Base-by-base conservation (phyloP, 2,113 vertebrate species). In the Chascanopsetta lugubris region DNA sequence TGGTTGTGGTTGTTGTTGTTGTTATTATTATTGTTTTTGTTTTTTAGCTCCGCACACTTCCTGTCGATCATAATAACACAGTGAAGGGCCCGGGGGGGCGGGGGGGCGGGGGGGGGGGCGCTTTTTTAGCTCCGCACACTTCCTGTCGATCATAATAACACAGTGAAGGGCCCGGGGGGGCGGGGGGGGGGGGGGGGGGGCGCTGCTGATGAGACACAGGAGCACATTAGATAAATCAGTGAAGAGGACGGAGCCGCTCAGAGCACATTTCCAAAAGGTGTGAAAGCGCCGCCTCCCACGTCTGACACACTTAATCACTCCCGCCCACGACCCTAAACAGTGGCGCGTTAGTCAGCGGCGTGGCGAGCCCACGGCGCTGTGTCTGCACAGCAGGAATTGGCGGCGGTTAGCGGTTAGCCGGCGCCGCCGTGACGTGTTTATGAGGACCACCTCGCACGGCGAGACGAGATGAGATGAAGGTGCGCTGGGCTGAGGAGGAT, bases 231-330 rank as follows among this genome's bases (percentile, higher is more conserved):
- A 84, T 86, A 80, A 87, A 82, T 70, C 54, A 61, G 74, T 27
- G 38, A 40, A 85, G 77, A 67, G 66, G 67, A 69, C 82, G 48
- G 27, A 17, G n/a, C 27, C 49, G 57, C 68, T 63, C n/a, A n/a
- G n/a, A n/a, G 63, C 82, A 78, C 70, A 86, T 80, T 63, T 64
- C 22, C 57, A 27, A 46, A 60, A 6, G 30, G n/a, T 72, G 30
- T 68, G 74, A 77, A 77, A 74, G 71, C 63, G 47, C 47, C 10
- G 42, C 75, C 65, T 77, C 86, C 86, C 63, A 87, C 85, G 69
- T 80, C 78, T 73, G 82, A 76, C 79, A 78, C 53, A 45, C 63
- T 85, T 82, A 62, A 87, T 79, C 83, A 86, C 70, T 81, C 56
- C 64, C 74, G 12, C 73, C 72, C 61, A 72, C 20, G 45, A 49